Evolutionary conservation across 2,797 vertebrate genomes (phyloP), one percentile per base, ranked within the genome.

Genomic region (Poeciliopsis infans): DNA sequence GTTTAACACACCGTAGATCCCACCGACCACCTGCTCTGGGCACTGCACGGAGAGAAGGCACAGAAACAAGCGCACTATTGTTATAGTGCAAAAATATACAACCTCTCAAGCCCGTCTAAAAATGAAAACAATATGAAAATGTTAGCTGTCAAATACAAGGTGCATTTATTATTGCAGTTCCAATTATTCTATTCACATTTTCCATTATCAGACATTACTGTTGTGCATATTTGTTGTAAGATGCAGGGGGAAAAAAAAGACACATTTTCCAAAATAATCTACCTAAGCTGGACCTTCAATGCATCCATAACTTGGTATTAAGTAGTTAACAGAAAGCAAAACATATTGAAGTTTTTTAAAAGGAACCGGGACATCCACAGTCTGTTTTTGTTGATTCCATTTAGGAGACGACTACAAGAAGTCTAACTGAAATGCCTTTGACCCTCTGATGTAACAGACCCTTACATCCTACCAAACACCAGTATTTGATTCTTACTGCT

Each of bases 1-100:
- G 94, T 98, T 99, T 86, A 99, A 90, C 57, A 99, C 98, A 0
- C 97, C 96, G 0, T 99, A 99, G 93, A 99, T 99, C 7, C 97
- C 97, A 1, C 97, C 97, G 0, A 99, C 97, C 57, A 97, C 98
- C 71, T 97, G 96, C 86, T 99, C 97, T 0, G 98, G 97, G 87
- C 98, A 99, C 97, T 95, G 83, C 23, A 47, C 0, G 1, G 41
- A 51, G 11, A 68, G 61, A 3, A 85, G 39, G 28, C 43, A 77
- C 61, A 71, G 28, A 18, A 51, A 64, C 10, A 45, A 49, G 28
- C 39, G 33, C 13, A n/a, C 11, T 57, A 16, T 8, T n/a, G 31
- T 74, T 23, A 69, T 4, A 31, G 59, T 1, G 36, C 20, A 31
- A 61, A 47, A 33, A 39, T 7, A 36, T 11, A 49, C 15, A 55